Percentiles rank a stretch among this genome's conserved stretches.
phyloP scores from a whole-genome alignment of 1,140 invertebrate genomes.

The Melipona quadrifasciata region DNA sequence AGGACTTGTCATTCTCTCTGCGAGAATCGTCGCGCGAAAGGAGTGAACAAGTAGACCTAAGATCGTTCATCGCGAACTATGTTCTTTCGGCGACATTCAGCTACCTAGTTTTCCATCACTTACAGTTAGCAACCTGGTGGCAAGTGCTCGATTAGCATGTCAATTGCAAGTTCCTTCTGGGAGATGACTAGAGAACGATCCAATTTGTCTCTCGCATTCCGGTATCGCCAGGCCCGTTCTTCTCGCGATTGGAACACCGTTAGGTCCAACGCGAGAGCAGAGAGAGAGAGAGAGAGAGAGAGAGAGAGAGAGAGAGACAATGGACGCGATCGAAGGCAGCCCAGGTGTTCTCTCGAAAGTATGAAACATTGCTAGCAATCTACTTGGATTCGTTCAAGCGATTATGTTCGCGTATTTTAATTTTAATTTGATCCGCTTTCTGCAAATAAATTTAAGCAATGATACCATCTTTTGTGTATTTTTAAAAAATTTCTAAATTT shows the following conservation, averaged over 20 bases:
- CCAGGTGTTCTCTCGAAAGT: not conserved
- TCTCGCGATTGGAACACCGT: constrained; percentile 6
- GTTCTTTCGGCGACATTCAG: not conserved
- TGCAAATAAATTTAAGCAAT: too few relatives aligned
- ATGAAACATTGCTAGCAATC: not conserved
- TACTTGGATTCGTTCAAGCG: not conserved
- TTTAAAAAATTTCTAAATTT: too few relatives aligned
- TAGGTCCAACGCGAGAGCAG: not conserved
- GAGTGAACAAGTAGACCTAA: not conserved
- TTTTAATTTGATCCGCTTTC: too few relatives aligned
- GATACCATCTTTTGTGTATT: too few relatives aligned
- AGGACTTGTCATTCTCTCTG: too few relatives aligned
- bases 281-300: not conserved
- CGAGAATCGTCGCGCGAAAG: not conserved
- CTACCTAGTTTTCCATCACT: not conserved
- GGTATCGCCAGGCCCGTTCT: constrained; percentile 1
- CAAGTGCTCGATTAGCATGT: not conserved
- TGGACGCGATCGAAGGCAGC: not conserved
- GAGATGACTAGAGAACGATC: not conserved
- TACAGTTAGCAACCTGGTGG: not conserved
- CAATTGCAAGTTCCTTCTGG: not conserved
- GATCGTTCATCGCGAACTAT: not conserved
- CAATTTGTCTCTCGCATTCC: constrained; percentile 27
- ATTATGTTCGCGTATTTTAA: not conserved
- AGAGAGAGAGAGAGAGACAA: constrained; percentile 7